Conservation (phyloP, 2,888 invertebrate species). For the Pachliopta kotzebuea region DNA sequence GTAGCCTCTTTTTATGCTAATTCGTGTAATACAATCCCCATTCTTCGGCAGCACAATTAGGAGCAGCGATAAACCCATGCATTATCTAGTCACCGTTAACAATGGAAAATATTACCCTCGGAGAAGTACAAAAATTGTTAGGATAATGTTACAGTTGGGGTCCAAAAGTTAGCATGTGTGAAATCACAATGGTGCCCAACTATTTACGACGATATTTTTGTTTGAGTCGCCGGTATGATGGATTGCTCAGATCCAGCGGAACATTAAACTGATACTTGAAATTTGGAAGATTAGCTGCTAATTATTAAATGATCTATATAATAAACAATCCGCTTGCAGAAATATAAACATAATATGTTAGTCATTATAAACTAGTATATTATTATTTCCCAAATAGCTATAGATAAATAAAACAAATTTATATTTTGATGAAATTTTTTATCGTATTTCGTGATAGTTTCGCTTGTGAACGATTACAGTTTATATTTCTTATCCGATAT, state of each 20-base stretch:
- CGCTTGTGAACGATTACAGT: constrained; percentile 72
- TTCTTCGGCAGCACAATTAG: constrained; percentile 70
- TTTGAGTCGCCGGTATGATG: constrained; percentile 54
- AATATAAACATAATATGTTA: no score
- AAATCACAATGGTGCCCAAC: constrained; percentile 64
- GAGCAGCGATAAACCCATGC: constrained; percentile 73
- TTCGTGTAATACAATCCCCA: constrained; percentile 72
- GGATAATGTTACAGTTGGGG: constrained; percentile 77
- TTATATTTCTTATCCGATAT: constrained; percentile 69
- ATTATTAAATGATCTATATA: constrained; percentile 2
- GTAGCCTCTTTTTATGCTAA: constrained; percentile 69
- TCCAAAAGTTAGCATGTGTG: constrained; percentile 70
- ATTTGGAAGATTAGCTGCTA: constrained; percentile 5
- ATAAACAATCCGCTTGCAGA: background rate
- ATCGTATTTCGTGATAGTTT: constrained; percentile 67
- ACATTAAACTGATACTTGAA: constrained; percentile 16
- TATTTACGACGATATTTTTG: constrained; percentile 50
- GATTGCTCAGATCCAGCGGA: constrained; percentile 43
- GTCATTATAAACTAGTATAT: no score
- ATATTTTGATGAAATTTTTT: constrained; percentile 59
- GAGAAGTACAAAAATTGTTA: constrained; percentile 64
- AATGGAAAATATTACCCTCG: constrained; percentile 69
- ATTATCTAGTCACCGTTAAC: constrained; percentile 74
- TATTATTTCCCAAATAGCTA: no score
- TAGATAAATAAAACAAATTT: constrained; percentile 42